Evolutionary conservation across 2,797 vertebrate genomes (phyloP).

Genomic region (Garrulus glandarius): DNA sequence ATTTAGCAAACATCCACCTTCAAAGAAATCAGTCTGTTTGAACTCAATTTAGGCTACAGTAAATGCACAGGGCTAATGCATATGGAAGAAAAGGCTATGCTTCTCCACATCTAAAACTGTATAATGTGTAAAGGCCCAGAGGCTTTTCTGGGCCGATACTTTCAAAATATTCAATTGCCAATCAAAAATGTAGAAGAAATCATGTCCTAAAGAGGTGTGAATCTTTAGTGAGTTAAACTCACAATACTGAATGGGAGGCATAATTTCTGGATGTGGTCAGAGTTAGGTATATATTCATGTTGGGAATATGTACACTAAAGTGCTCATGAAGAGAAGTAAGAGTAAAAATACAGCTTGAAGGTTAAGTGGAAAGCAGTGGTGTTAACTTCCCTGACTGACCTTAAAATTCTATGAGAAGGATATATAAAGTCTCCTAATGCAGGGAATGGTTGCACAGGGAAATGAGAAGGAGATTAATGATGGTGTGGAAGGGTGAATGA

Average conservation of each 20-base stretch:
- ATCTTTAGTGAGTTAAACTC: neutral
- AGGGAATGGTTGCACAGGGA: neutral
- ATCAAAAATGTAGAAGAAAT: neutral
- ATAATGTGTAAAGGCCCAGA: neutral
- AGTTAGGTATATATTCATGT: neutral
- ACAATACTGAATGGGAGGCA: neutral
- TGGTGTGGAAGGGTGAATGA: neutral
- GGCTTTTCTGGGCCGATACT: neutral
- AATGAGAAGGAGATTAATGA: neutral
- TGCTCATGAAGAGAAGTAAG: neutral
- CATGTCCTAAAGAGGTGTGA: neutral
- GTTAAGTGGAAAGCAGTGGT: neutral
- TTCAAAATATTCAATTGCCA: neutral
- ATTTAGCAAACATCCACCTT: neutral
- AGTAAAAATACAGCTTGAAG: neutral
- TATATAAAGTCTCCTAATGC: neutral
- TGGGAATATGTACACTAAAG: neutral
- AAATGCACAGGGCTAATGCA: neutral
- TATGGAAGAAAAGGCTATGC: neutral
- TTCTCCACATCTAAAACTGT: neutral
- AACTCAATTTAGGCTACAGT: neutral
- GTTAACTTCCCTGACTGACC: neutral
- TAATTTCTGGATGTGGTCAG: neutral
- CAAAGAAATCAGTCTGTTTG: neutral
- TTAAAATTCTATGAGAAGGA: neutral